These are phyloP conservation scores for Ailuropoda melanoleuca DNA, from an alignment of 2,113 vertebrate genomes.

Conservation along the genomic window DNA sequence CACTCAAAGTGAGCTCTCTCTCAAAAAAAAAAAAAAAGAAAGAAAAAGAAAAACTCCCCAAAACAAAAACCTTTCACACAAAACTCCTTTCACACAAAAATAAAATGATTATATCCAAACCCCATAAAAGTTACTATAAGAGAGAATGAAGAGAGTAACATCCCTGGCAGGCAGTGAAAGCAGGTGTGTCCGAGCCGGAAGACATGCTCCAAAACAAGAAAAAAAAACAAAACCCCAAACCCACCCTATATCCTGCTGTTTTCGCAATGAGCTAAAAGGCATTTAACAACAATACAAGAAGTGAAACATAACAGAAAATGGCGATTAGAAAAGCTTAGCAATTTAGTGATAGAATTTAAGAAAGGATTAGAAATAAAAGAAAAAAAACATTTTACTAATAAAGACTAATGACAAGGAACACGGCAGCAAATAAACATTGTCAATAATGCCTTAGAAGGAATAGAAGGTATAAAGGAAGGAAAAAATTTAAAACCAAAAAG, in stretches of 20 bases:
- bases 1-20: no score
- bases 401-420: background rate
- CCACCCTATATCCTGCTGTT: background rate
- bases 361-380: background rate
- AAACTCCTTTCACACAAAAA: constrained; percentile 24
- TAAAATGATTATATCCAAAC: background rate
- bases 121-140: background rate
- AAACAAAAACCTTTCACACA: background rate
- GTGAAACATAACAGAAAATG: background rate
- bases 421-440: background rate
- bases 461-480: background rate
- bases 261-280: background rate
- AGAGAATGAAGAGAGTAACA: background rate
- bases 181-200: background rate
- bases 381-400: background rate
- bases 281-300: background rate
- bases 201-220: background rate
- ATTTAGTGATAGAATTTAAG: background rate
- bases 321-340: background rate
- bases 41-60: background rate
- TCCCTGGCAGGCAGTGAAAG: background rate
- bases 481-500: background rate
- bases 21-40: no score
- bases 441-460: background rate
- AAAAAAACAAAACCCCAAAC: background rate